Conservation (phyloP, 2,888 invertebrate genomes). For the Perithous albicinctus region DNA sequence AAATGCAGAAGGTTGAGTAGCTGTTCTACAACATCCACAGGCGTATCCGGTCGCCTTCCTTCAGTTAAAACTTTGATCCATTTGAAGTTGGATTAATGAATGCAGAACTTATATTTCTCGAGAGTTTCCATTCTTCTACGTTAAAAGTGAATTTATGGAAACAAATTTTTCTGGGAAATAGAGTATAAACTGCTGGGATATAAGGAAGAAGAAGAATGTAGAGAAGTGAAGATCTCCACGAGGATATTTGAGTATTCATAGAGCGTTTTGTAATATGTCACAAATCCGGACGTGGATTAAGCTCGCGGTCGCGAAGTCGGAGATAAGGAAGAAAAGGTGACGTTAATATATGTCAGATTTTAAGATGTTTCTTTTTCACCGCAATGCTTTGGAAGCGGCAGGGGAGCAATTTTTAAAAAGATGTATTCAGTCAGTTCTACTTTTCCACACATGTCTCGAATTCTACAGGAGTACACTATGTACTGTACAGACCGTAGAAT, state of each 20-base stretch:
- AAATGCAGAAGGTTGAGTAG: conserved; percentile 2
- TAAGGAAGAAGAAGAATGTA: not conserved
- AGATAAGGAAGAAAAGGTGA: conserved; percentile 21
- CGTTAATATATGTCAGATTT: conserved; percentile 47
- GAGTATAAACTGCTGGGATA: conserved; percentile 61
- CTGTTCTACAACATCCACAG: conserved; percentile 47
- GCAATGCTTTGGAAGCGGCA: conserved; percentile 9
- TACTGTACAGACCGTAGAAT: not conserved
- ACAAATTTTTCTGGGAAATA: conserved; percentile 59
- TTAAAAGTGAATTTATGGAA: conserved; percentile 68
- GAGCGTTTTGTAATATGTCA: conserved; percentile 76
- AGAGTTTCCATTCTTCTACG: conserved; percentile 7
- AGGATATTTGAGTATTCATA: conserved; percentile 73
- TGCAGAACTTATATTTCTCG: conserved; percentile 29
- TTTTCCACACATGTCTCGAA: conserved; percentile 31
- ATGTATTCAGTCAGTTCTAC: conserved; percentile 40
- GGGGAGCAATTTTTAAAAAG: conserved; percentile 50
- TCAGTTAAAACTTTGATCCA: conserved; percentile 52
- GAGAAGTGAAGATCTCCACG: not conserved
- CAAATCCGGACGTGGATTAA: conserved; percentile 75
- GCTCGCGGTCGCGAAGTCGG: conserved; percentile 56
- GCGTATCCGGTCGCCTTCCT: conserved; percentile 34
- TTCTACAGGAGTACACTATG: not conserved
- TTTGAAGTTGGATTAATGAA: conserved; percentile 38
- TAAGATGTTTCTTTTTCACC: conserved; percentile 22